Conservation (phyloP, 2,888 invertebrate species). For the Drosophila pseudotalamancana region DNA sequence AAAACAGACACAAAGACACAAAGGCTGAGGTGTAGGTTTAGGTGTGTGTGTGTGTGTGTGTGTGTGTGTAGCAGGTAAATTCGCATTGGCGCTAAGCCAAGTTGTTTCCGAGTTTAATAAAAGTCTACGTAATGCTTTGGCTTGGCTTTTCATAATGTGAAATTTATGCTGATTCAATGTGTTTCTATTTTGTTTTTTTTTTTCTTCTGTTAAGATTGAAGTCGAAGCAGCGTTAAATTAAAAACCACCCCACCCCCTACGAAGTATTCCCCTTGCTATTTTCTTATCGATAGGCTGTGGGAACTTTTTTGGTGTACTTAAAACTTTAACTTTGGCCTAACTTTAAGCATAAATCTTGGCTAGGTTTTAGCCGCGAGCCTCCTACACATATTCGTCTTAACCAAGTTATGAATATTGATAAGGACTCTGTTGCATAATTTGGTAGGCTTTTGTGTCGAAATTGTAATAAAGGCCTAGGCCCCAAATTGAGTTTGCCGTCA, state of each 20-base stretch:
- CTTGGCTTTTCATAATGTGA: conserved; percentile 70
- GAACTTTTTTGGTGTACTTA: neutral
- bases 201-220: conserved; percentile 54
- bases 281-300: conserved; percentile 51
- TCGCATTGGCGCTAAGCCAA: conserved; percentile 42
- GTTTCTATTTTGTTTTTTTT: conserved; percentile 26
- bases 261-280: conserved; percentile 1
- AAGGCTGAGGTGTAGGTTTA: neutral
- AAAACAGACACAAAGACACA: conserved; percentile 51
- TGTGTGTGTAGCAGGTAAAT: conserved; percentile 32
- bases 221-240: conserved; percentile 71
- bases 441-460: conserved; percentile 39
- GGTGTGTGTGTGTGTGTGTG: neutral
- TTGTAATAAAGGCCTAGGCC: conserved; percentile 48
- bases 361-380: conserved; percentile 6
- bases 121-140: conserved; percentile 33
- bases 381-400: conserved; percentile 27
- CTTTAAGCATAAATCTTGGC: conserved; percentile 56
- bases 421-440: conserved; percentile 52
- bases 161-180: conserved; percentile 81
- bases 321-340: conserved; percentile 18
- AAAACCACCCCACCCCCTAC: conserved; percentile 14
- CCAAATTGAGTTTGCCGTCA: conserved; percentile 61
- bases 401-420: conserved; percentile 75
- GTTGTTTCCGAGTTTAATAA: conserved; percentile 63